phyloP scores from a whole-genome alignment of 2,888 invertebrate species.

The Drosophila planitibia region DNA sequence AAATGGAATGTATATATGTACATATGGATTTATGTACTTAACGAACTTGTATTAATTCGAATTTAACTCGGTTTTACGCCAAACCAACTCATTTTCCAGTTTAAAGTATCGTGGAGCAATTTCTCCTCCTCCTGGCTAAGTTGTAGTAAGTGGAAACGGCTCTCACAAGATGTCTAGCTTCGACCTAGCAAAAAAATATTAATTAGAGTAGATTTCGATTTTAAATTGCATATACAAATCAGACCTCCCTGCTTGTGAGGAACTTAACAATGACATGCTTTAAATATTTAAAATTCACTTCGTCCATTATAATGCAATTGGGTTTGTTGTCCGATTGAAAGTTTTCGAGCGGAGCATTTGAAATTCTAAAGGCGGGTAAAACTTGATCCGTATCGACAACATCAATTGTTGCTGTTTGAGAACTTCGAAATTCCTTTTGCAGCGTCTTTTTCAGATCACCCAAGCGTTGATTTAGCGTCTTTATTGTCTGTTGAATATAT shows the following conservation, averaged over 20 bases:
- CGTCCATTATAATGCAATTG: constrained; percentile 86
- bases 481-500: constrained; percentile 89
- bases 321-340: constrained; percentile 62
- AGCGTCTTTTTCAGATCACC: constrained; percentile 96
- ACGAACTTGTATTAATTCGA: constrained; percentile 81
- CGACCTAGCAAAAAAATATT: constrained; percentile 84
- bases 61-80: constrained; percentile 87
- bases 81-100: constrained; percentile 86
- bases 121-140: constrained; percentile 95
- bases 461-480: constrained; percentile 94
- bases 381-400: constrained; percentile 56
- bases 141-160: constrained; percentile 94
- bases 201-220: not conserved
- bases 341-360: constrained; percentile 49
- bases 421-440: constrained; percentile 90
- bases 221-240: not conserved
- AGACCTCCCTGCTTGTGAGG: constrained; percentile 92
- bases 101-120: constrained; percentile 88
- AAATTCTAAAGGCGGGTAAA: constrained; percentile 48
- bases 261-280: constrained; percentile 97
- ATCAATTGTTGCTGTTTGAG: constrained; percentile 63
- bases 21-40: constrained; percentile 41
- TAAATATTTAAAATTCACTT: constrained; percentile 93
- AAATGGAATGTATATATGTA: constrained; percentile 36
- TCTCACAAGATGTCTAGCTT: constrained; percentile 95